A percentile compares a stretch with the other conserved stretches of the same genome.
phyloP scores from a whole-genome alignment of 2,113 vertebrate genomes.

The Rousettus leschenaultii region DNA sequence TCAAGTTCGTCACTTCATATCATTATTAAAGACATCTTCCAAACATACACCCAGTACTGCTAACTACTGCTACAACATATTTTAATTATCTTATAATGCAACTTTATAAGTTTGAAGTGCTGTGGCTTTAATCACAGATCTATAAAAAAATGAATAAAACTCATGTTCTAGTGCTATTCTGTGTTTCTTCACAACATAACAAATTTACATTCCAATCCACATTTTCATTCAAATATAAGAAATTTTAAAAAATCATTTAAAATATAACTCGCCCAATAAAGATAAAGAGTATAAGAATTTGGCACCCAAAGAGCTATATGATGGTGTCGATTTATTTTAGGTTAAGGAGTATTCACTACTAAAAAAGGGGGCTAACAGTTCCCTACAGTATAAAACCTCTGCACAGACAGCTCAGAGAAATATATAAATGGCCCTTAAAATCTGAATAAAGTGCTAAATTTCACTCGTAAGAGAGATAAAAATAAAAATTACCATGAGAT shows the following conservation, averaged over 20 bases:
- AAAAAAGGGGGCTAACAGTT: neutral
- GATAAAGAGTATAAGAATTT: neutral
- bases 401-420: neutral
- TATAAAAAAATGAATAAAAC: neutral
- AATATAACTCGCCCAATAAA: neutral
- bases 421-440: neutral
- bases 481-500: neutral
- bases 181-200: neutral
- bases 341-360: neutral
- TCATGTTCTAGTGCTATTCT: neutral
- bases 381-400: neutral
- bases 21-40: neutral
- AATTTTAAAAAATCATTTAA: neutral
- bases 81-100: neutral
- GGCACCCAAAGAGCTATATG: neutral
- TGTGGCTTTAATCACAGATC: neutral
- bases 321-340: neutral
- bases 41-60: neutral
- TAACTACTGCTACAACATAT: neutral
- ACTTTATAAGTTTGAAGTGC: neutral
- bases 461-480: neutral
- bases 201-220: neutral
- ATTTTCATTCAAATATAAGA: neutral
- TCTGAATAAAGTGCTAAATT: neutral
- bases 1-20: neutral